Evolutionary conservation across 1,140 invertebrate genomes (phyloP), one percentile per base, ranked within the genome.

Genomic region (Leptinotarsa defecta): DNA sequence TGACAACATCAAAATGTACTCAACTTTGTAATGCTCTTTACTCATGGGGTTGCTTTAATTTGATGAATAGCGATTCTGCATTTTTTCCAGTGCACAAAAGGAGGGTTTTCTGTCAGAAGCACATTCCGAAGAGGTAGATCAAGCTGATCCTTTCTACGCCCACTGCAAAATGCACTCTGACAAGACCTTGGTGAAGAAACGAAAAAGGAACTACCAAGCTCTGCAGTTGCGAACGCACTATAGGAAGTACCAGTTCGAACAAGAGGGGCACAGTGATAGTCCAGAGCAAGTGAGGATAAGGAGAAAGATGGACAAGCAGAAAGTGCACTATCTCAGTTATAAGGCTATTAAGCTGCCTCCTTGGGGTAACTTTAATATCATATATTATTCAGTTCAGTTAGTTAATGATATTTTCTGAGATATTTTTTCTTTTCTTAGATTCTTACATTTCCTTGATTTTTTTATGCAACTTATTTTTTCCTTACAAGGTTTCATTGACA

Each of bases 71-170:
- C 34, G 2, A 43, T 11, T 43, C 34, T 57, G 13, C 52, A 13
- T 79, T 71, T 78, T 76, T 85, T 88, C 71, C 82, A 96, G 96
- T 89, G 97, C 96, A 22, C 97, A 99, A 87, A 90, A 93, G 61
- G 94, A 96, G 84, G 97, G 97, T 1, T 88, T 98, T 57, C 85
- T 99, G 13, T 96, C 95, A 0, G 97, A 98, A 87, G 95, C 96
- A 1, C 94, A 96, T 82, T 93, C 94, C 8, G 96, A 97, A 84
- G 96, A 98, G 86, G 94, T 92, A 17, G 95, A 98, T 82, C 95
- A 97, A 81, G 96, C 96, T 1, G 97, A 99, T 89, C 96, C 97
- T 1, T 98, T 98, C 85, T 98, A 97, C 86, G 97, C 96, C 1
- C 96, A 98, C 83, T 99, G 97, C 84, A 96, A 96, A 86, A 88